A percentile compares a stretch with the other conserved stretches of the same genome.
Conservation (phyloP, 2,797 vertebrate genomes). For the Heliangelus exortis region DNA sequence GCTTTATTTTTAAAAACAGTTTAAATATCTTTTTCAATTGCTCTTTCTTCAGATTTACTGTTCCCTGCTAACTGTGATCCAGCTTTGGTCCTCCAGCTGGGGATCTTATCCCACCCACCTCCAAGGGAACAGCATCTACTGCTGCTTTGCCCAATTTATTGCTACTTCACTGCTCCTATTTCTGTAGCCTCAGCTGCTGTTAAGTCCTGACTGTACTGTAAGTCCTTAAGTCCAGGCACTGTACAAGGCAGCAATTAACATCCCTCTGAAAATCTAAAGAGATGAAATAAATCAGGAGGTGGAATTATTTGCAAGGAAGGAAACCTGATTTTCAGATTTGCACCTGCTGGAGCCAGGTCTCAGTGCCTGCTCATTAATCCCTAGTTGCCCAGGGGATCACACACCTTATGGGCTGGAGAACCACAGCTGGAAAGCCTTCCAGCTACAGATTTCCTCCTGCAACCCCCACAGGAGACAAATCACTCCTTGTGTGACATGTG, state of each 20-base stretch:
- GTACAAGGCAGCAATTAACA: background rate
- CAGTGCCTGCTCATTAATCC: background rate
- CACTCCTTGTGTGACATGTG: background rate
- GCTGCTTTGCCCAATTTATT: background rate
- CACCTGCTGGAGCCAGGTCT: background rate
- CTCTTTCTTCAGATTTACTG: background rate
- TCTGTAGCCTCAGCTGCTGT: background rate
- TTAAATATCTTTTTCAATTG: background rate
- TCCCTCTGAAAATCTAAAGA: background rate
- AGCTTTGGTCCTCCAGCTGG: background rate
- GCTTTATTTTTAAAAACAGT: background rate
- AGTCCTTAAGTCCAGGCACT: background rate
- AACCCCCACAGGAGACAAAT: background rate
- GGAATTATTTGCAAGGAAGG: conserved; percentile 12
- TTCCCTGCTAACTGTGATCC: background rate
- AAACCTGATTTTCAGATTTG: conserved; percentile 45
- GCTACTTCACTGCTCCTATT: background rate
- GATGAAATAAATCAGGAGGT: conserved; percentile 17
- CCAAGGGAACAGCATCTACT: background rate
- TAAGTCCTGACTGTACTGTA: background rate
- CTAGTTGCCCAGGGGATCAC: background rate
- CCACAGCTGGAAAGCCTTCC: conserved; percentile 14
- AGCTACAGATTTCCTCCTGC: background rate
- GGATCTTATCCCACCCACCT: background rate
- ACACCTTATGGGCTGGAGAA: background rate